Base-by-base conservation (phyloP, 2,888 invertebrate genomes). In the Herminia tarsipennalis region DNA sequence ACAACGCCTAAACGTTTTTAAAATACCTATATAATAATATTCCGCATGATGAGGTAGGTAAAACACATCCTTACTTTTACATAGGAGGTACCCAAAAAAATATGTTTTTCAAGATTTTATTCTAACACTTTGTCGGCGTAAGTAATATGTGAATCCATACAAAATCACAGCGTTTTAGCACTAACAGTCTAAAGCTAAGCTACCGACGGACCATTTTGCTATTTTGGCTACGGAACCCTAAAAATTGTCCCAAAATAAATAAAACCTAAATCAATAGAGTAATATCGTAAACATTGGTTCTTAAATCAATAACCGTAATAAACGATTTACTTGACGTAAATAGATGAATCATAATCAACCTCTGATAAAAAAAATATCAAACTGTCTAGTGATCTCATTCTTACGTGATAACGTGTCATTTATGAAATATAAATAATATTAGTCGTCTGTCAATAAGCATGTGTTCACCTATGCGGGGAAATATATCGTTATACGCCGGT, bases 381-480 rank as follows among this genome's bases (percentile, higher is more conserved):
- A 32, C 32, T 56, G 41, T 39, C 47, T 39, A 52, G 43, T 56
- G 53, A 63, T 54, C 46, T 49, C 48, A 47, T 38, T 59, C 56
- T 64, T 35, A 51, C 58, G 61, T 56, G 54, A 58, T 66, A 56
- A 53, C 33, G 29, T 40, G 35, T 62, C 55, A 57, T 59, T 59
- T 56, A 51, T 47, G 33, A 44, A 57, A 65, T 49, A 42, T 33
- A 44, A 57, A 65, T 49, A 42, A 39, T 49, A 32, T 35, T 37
- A 10, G 30, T 52, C 6, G 45, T 20, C 21, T 38, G 34, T 52
- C 57, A 50, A 35, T 57, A 56, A 2, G 10, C 47, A 52, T 50
- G n/a, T 24, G 18, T 30, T 40, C 16, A 33, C n/a, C 1, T 33
- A 34, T 8, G 33, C 9, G 21, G 8, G 20, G 27, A 27, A 8